Evolutionary conservation across 2,888 invertebrate genomes (phyloP).

Genomic region (Cerceris rybyensis): DNA sequence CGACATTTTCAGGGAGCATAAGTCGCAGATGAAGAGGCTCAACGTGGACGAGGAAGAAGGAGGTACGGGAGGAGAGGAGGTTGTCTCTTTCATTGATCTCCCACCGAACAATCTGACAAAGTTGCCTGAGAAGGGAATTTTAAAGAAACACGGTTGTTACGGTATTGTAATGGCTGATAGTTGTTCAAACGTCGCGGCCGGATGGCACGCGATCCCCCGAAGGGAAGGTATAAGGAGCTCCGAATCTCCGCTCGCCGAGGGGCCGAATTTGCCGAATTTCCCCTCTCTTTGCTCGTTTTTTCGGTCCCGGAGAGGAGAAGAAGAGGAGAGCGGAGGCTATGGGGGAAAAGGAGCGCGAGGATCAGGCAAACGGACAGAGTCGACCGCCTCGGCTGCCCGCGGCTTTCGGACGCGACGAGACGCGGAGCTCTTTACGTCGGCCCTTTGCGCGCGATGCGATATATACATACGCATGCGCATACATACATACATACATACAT

Average conservation of each 20-base stretch:
- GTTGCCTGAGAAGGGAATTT: conserved; percentile 94
- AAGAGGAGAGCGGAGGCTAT: too few relatives aligned
- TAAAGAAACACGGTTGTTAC: conserved; percentile 92
- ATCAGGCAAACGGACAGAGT: neutral
- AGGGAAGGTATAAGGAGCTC: conserved; percentile 79
- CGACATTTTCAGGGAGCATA: conserved; percentile 88
- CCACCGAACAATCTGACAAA: conserved; percentile 89
- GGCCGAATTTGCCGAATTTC: neutral
- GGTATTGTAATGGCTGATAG: conserved; percentile 86
- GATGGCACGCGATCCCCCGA: conserved; percentile 89
- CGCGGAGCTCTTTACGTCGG: conserved; percentile 28
- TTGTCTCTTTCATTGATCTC: conserved; percentile 91
- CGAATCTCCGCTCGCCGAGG: conserved; percentile 4
- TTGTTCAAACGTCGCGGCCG: conserved; percentile 87
- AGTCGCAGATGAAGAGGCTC: conserved; percentile 89
- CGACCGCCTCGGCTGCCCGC: too few relatives aligned
- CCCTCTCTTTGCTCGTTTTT: too few relatives aligned
- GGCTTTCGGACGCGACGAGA: neutral
- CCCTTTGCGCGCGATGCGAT: conserved; percentile 29
- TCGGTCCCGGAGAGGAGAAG: too few relatives aligned
- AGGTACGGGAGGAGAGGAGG: conserved; percentile 88
- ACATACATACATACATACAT: neutral
- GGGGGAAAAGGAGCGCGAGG: too few relatives aligned
- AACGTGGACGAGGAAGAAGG: conserved; percentile 84
- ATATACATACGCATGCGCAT: neutral